Conservation (phyloP, 2,113 vertebrate genomes). For the Oncorhynchus kisutch region DNA sequence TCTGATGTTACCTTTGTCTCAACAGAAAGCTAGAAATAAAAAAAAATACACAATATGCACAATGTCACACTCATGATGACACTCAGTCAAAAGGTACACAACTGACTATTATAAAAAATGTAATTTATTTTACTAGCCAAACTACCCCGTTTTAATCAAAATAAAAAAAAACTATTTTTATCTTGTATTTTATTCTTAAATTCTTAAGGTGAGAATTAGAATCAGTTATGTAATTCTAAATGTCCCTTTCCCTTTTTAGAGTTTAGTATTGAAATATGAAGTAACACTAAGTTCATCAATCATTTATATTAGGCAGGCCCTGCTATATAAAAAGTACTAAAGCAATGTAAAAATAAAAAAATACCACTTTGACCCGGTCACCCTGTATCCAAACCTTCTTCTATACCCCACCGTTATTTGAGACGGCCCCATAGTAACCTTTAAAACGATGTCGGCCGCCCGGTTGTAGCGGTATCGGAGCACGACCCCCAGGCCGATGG, state of each 20-base stretch:
- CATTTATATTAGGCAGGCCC: too few species aligned
- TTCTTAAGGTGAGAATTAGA: neutral
- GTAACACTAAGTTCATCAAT: too few species aligned
- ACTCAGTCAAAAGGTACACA: neutral
- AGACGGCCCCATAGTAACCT: constrained; percentile 71
- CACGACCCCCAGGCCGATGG: constrained; percentile 86
- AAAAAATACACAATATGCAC: constrained; percentile 58
- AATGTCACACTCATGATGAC: constrained; percentile 20
- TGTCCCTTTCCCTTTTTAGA: too few species aligned
- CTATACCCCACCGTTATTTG: too few species aligned
- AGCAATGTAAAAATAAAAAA: neutral
- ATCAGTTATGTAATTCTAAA: too few species aligned
- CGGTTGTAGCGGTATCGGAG: constrained; percentile 83
- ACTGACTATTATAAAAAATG: neutral
- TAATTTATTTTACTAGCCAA: neutral
- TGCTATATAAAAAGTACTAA: too few species aligned
- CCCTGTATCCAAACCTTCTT: neutral
- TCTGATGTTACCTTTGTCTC: constrained; percentile 29
- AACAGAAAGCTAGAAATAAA: neutral
- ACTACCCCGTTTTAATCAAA: too few species aligned
- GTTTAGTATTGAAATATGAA: too few species aligned
- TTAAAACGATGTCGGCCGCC: constrained; percentile 86
- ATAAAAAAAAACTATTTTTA: too few species aligned
- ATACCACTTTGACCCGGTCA: neutral
- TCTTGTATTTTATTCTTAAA: too few species aligned